Conservation (phyloP, 2,888 invertebrate species). For the Coelogynopora nodosa region DNA sequence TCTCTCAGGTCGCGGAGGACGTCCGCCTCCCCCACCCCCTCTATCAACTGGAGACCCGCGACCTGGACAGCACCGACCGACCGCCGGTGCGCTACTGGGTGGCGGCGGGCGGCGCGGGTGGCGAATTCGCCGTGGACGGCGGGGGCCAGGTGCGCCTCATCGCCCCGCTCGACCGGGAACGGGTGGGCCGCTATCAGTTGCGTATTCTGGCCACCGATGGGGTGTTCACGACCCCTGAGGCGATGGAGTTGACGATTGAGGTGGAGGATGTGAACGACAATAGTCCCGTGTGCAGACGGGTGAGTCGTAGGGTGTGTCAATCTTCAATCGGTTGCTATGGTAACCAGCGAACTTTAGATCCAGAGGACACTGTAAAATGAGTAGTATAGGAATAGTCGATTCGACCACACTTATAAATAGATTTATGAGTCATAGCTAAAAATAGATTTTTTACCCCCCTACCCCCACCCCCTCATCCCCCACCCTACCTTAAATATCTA, state of each 20-base stretch:
- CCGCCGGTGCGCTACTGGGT: not conserved
- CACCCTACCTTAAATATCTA: too few species aligned
- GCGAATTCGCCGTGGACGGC: not conserved
- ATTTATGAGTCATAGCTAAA: too few species aligned
- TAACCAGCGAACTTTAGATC: too few species aligned
- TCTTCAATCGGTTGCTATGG: too few species aligned
- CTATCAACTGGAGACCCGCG: not conserved
- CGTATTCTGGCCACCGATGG: not conserved
- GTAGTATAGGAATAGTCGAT: too few species aligned
- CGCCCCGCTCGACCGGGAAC: not conserved
- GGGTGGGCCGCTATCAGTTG: not conserved
- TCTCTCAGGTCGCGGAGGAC: not conserved
- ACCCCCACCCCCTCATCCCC: too few species aligned
- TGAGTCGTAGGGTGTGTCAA: not conserved
- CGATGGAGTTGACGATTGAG: not conserved
- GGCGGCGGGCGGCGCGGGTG: not conserved
- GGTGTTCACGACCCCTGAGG: not conserved
- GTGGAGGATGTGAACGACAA: slow-evolving; percentile 34
- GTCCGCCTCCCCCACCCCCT: not conserved
- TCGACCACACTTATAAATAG: too few species aligned
- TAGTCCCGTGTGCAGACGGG: slow-evolving; percentile 28
- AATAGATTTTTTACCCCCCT: too few species aligned
- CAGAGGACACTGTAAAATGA: too few species aligned
- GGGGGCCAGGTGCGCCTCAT: not conserved
- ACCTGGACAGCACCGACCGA: not conserved